Conservation (phyloP, 2,113 vertebrate genomes). For the Urocitellus parryii region DNA sequence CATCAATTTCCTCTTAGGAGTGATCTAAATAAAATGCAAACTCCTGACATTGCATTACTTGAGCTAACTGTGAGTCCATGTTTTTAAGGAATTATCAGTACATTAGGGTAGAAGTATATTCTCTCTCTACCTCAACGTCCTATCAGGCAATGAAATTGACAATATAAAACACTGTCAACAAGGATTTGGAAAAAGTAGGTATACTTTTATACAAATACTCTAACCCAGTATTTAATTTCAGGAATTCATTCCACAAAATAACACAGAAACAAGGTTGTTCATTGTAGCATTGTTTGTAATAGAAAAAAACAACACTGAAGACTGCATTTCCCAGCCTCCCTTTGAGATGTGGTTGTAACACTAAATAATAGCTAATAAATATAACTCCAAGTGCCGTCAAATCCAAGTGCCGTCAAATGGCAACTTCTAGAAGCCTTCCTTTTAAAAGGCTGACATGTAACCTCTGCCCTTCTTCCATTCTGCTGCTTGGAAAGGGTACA, state of each 20-base stretch:
- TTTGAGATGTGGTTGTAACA: neutral
- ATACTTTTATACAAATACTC: neutral
- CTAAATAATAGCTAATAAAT: neutral
- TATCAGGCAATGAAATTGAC: neutral
- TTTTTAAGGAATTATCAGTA: neutral
- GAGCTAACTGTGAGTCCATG: neutral
- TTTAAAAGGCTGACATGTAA: neutral
- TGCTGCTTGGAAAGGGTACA: neutral
- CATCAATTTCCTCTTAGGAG: neutral
- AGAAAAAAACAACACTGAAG: neutral
- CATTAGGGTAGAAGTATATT: neutral
- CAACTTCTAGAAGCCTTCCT: slow-evolving; percentile 29
- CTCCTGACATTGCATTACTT: neutral
- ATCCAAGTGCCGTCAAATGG: neutral
- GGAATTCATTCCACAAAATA: neutral
- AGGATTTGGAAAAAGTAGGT: neutral
- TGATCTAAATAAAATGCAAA: neutral
- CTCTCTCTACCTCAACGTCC: neutral
- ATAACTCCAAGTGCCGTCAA: neutral
- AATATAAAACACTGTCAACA: slow-evolving; percentile 7
- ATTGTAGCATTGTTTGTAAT: neutral
- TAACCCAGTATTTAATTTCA: neutral
- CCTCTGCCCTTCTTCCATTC: neutral
- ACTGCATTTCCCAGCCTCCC: neutral
- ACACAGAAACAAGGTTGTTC: neutral